These are phyloP conservation scores for Dicycla oo DNA, from an alignment of 2,888 invertebrate species.

Conservation along the genomic window DNA sequence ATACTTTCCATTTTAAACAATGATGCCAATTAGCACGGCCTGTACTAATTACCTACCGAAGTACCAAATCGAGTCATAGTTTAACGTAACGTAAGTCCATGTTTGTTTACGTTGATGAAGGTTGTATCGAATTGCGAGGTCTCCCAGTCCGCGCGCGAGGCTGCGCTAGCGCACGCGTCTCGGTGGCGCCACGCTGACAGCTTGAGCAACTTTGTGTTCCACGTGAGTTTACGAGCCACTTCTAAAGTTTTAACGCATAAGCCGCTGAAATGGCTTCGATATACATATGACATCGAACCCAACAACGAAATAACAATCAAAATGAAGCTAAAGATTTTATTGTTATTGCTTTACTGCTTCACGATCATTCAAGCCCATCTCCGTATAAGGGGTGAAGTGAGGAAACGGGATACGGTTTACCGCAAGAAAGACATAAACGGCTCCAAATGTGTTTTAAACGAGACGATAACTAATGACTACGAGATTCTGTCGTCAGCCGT, in stretches of 20 bases:
- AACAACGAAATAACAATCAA: constrained; percentile 72
- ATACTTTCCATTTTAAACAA: constrained; percentile 63
- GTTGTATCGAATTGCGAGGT: constrained; percentile 89
- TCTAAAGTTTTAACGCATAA: constrained; percentile 78
- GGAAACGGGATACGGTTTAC: constrained; percentile 83
- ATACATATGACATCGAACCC: constrained; percentile 73
- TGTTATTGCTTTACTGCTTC: constrained; percentile 82
- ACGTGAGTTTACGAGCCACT: constrained; percentile 79
- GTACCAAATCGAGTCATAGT: constrained; percentile 66
- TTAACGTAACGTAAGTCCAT: constrained; percentile 81
- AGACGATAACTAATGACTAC: constrained; percentile 90
- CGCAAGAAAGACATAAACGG: constrained; percentile 87
- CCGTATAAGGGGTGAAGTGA: constrained; percentile 81
- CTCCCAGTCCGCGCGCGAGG: constrained; percentile 87
- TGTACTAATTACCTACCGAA: constrained; percentile 66
- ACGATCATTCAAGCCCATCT: constrained; percentile 81
- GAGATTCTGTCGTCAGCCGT: constrained; percentile 89
- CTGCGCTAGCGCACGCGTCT: constrained; percentile 90
- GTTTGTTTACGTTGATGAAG: constrained; percentile 89
- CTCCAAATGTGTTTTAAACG: constrained; percentile 88
- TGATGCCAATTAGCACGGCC: constrained; percentile 63
- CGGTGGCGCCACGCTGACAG: constrained; percentile 84
- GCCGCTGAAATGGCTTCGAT: constrained; percentile 78
- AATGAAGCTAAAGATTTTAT: constrained; percentile 85
- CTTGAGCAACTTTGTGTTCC: constrained; percentile 84